Base-by-base conservation (phyloP, 2,113 vertebrate species). In the Psophia crepitans region DNA sequence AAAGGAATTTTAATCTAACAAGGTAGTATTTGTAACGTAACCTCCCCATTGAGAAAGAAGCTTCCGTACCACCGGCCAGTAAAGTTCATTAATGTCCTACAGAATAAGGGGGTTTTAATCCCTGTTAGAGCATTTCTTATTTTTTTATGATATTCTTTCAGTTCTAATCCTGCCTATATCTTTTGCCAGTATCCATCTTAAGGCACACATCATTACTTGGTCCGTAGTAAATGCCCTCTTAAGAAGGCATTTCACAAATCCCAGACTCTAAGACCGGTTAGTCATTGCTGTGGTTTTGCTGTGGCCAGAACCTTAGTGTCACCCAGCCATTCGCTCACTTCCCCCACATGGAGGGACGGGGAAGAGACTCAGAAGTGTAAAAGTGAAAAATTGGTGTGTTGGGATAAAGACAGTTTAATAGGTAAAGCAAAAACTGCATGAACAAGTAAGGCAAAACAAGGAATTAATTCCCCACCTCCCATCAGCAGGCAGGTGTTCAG, bases 211-310 rank as follows among this genome's bases (percentile, higher is more conserved):
- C n/a, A 22, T 43, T 12, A 30, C 30, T 33, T 39, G 20, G 11
- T 64, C 32, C 28, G 23, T 26, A n/a, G n/a, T n/a, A n/a, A n/a
- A n/a, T n/a, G n/a, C n/a, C n/a, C n/a, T 14, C 32, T 65, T 49
- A 43, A 26, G 1, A 66, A 11, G 16, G 17, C 12, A 33, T 49
- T 64, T 75, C 21, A n/a, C 13, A 60, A 66, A 39, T 13, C 46
- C 16, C 21, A 51, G 37, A 9, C 11, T 28, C 32, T 11, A 39
- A 35, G 7, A 46, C 11, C 22, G 19, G 12, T n/a, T n/a, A 75
- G 0, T 12, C 12, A 9, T 9, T 19, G 18, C 4, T 0, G 0
- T 56, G 37, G 21, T 79, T 86, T 49, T 33, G 1, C 28, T 11
- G 1, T 9, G 35, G 8, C 22, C 41, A 80, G 16, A n/a, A 94